Conservation (phyloP, 2,888 invertebrate genomes). For the Acleris holmiana region DNA sequence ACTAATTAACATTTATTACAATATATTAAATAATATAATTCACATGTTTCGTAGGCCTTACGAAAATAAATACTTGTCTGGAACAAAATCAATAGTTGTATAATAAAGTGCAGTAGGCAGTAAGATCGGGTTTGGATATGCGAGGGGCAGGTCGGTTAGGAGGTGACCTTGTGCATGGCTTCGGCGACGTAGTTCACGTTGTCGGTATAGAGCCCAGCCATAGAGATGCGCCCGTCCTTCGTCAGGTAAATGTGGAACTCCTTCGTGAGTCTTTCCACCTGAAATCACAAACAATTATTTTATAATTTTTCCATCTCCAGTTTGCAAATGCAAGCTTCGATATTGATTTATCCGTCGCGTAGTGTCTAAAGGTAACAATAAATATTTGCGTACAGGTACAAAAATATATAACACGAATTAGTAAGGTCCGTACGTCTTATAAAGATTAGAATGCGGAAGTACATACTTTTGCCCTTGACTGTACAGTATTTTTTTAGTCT, state of each 20-base stretch:
- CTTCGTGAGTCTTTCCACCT: constrained; percentile 94
- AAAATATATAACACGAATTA: too few relatives aligned
- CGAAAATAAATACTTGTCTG: constrained; percentile 60
- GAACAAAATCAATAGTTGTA: constrained; percentile 38
- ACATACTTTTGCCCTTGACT: too few relatives aligned
- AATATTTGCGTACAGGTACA: too few relatives aligned
- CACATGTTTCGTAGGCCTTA: constrained; percentile 1
- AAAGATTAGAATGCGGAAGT: too few relatives aligned
- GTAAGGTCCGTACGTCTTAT: too few relatives aligned
- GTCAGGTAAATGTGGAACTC: constrained; percentile 97
- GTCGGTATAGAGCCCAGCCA: constrained; percentile 97
- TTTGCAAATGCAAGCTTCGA: too few relatives aligned
- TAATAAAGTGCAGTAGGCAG: constrained; percentile 37
- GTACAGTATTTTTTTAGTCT: too few relatives aligned
- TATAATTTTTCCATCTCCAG: too few relatives aligned
- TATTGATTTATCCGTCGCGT: too few relatives aligned
- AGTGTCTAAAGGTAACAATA: too few relatives aligned
- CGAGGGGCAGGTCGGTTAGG: constrained; percentile 73
- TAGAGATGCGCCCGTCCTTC: constrained; percentile 98
- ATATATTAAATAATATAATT: background rate
- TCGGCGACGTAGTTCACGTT: constrained; percentile 98
- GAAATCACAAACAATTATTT: constrained; percentile 50
- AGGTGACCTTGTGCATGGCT: constrained; percentile 96
- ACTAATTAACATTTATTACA: too few relatives aligned
- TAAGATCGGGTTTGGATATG: constrained; percentile 31